Evolutionary conservation across 64 coral and sea anemone species (phyloP).

Genomic region (Actinia tenebrosa): DNA sequence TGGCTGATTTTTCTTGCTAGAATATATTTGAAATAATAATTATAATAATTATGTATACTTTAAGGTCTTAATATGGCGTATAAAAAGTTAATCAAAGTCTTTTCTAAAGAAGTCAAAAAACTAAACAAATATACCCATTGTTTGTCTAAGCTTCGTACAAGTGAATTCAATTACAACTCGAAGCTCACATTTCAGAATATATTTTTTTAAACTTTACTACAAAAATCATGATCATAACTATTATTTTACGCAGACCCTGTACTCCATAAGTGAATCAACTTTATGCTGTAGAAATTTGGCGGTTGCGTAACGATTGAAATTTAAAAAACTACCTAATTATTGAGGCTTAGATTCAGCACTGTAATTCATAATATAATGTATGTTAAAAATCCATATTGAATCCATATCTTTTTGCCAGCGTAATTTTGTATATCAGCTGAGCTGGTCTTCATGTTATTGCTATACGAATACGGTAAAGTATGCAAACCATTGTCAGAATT

Average conservation of each 20-base stretch:
- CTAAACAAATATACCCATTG: neutral
- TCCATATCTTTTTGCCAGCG: no score
- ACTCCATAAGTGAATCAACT: neutral
- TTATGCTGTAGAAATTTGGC: neutral
- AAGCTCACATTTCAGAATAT: neutral
- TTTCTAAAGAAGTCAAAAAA: neutral
- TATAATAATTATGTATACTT: neutral
- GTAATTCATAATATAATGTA: neutral
- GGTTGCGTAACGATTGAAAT: neutral
- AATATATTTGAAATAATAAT: neutral
- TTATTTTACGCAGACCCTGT: neutral
- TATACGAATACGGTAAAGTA: neutral
- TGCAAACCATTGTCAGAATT: neutral
- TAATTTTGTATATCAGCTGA: no score
- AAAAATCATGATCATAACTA: neutral
- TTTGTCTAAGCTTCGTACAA: neutral
- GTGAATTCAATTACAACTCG: neutral
- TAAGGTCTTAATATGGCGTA: neutral
- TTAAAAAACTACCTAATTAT: neutral
- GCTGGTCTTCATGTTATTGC: no score
- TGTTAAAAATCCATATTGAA: neutral
- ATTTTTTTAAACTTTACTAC: neutral
- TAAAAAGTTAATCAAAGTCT: conserved; percentile 12
- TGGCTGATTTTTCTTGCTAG: neutral
- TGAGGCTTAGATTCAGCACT: neutral